Conservation (phyloP, 2,113 vertebrate species). For the Amia ocellicauda region DNA sequence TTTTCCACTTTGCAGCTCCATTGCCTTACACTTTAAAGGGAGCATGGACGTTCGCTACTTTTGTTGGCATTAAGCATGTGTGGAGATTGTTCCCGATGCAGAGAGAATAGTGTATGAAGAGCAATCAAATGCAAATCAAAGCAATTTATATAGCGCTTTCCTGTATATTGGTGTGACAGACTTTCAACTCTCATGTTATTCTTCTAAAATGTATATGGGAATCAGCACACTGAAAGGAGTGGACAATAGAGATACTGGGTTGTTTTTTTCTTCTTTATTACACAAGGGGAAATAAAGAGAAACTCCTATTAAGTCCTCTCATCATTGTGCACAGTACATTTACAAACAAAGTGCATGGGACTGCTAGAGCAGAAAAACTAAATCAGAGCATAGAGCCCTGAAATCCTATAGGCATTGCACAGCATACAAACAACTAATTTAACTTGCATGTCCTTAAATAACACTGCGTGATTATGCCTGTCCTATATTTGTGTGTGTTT, state of each 20-base stretch:
- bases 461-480: too few relatives aligned
- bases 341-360: conserved; percentile 41
- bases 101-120: too few relatives aligned
- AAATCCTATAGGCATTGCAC: conserved; percentile 58
- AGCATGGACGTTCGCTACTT: too few relatives aligned
- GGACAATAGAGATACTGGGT: conserved; percentile 17
- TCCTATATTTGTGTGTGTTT: too few relatives aligned
- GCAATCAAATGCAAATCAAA: too few relatives aligned
- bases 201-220: neutral
- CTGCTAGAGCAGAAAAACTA: conserved; percentile 50
- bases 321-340: conserved; percentile 49
- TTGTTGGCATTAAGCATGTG: too few relatives aligned
- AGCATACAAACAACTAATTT: conserved; percentile 38
- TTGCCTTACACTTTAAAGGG: neutral
- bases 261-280: neutral
- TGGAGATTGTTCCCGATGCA: too few relatives aligned
- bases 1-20: conserved; percentile 42
- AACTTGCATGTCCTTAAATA: too few relatives aligned
- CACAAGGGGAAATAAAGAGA: conserved; percentile 15
- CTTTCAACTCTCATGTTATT: too few relatives aligned
- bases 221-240: neutral
- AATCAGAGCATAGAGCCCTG: conserved; percentile 54
- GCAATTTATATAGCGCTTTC: too few relatives aligned
- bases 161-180: too few relatives aligned
- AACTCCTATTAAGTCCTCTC: conserved; percentile 33